Evolutionary conservation across 2,797 vertebrate species (phyloP), one percentile per base, ranked within the genome.

Genomic region (Amniataba percoides): DNA sequence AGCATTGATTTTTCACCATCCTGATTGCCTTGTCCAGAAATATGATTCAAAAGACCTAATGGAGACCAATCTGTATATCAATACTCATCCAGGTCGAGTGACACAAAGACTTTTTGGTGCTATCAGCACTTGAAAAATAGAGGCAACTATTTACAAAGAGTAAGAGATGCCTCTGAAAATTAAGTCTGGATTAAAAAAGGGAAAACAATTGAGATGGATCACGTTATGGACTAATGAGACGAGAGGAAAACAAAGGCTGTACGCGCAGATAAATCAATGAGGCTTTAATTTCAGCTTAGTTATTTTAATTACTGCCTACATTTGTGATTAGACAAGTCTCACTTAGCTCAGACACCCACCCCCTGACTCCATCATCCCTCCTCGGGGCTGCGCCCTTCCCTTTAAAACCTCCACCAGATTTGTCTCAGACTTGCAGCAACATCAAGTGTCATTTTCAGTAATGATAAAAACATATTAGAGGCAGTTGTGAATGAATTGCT

Each of bases 221-320:
- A 79, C 64, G 77, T 83, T 77, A 48, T 63, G 67, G 40, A 81
- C 78, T 87, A 88, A 90, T 79, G 82, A 88, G 86, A 89, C 46
- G 31, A 82, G 80, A 82, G 80, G 82, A 86, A 91, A 90, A 92
- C 85, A 92, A 93, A 90, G 77, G 70, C 76, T 40, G 63, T 83
- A 88, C 87, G 82, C 68, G 74, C 80, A 58, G 83, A 92, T 87
- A 80, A 93, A 91, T 92, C 84, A 93, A 92, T 86, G 76, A 78
- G 77, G 80, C 71, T 87, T 91, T 92, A 88, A 90, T 93, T 89
- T 88, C 67, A 61, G 61, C 60, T 85, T 70, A 89, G 83, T 92
- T 91, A 84, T 92, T 91, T 90, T 90, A 92, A 94, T 93, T 86
- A 88, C 77, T 72, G 78, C 70, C 79, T 80, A 80, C 67, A 77